Conservation (phyloP, 2,888 invertebrate genomes). For the Pachliopta kotzebuea region DNA sequence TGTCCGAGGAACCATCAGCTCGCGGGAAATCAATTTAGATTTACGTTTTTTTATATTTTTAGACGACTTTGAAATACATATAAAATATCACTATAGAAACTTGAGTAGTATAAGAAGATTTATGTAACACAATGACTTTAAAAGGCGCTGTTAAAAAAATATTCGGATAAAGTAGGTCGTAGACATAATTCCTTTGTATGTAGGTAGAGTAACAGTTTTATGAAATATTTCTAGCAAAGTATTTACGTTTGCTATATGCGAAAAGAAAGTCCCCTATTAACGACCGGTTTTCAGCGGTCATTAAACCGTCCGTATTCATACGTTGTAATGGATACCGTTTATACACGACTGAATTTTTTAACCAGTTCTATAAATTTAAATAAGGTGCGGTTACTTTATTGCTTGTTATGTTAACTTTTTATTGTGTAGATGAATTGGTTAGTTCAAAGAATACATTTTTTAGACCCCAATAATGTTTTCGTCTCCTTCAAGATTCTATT, state of each 20-base stretch:
- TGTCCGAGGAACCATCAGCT: constrained; percentile 21
- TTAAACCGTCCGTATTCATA: constrained; percentile 33
- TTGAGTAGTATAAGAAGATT: neutral
- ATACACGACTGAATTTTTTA: constrained; percentile 27
- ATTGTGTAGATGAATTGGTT: neutral
- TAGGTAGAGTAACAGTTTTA: neutral
- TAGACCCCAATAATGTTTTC: neutral
- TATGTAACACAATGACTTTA: neutral
- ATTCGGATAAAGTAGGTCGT: neutral
- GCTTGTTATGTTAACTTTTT: constrained; percentile 24
- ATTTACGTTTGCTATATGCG: constrained; percentile 39
- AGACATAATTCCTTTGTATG: neutral
- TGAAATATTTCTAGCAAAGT: constrained; percentile 13
- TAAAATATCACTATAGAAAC: constrained; percentile 7
- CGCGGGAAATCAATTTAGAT: constrained; percentile 27
- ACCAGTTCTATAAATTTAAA: constrained; percentile 30
- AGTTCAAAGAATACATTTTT: neutral
- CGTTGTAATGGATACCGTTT: constrained; percentile 31
- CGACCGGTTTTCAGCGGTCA: constrained; percentile 34
- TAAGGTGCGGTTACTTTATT: constrained; percentile 28
- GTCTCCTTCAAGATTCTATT: neutral
- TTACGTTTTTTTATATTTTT: constrained; percentile 24
- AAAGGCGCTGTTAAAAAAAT: neutral
- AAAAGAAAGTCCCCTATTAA: constrained; percentile 36
- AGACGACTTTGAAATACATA: constrained; percentile 7